Evolutionary conservation across 2,888 invertebrate genomes (phyloP).

Genomic region (Amiota communis): DNA sequence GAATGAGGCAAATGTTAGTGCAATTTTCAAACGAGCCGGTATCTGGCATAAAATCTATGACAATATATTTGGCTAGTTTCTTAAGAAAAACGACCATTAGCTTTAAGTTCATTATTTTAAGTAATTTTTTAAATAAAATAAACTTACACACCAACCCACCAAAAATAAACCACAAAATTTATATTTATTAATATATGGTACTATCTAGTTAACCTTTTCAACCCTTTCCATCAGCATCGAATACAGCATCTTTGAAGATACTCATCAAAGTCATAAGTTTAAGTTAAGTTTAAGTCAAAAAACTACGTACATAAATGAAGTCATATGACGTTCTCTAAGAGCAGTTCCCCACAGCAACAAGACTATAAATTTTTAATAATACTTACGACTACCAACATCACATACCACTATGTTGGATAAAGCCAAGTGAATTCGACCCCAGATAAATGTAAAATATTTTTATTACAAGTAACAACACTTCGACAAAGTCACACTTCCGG

Average conservation of each 20-base stretch:
- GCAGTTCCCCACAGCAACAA: background rate
- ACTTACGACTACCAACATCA: background rate
- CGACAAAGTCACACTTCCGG: conserved; percentile 11
- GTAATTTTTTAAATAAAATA: conserved; percentile 16
- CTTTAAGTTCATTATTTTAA: conserved; percentile 32
- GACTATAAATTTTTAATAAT: conserved; percentile 27
- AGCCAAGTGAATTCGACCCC: background rate
- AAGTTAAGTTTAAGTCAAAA: background rate
- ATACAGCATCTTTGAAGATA: background rate
- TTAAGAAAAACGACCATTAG: conserved; percentile 36
- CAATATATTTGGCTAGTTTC: conserved; percentile 69
- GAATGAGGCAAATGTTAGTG: conserved; percentile 50
- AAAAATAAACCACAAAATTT: conserved; percentile 9
- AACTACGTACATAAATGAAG: conserved; percentile 18
- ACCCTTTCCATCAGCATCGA: background rate
- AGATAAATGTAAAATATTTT: conserved; percentile 31
- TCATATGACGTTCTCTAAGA: background rate
- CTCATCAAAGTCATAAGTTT: conserved; percentile 7
- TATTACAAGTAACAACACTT: conserved; percentile 13
- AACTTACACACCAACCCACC: conserved; percentile 5
- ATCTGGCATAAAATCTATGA: conserved; percentile 69
- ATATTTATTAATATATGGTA: background rate
- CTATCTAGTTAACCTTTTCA: background rate
- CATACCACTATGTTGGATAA: too few relatives aligned
- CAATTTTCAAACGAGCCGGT: conserved; percentile 64